Base-by-base conservation (phyloP, 35 echinoderm and acorn worm species). In the Amphiura filiformis region DNA sequence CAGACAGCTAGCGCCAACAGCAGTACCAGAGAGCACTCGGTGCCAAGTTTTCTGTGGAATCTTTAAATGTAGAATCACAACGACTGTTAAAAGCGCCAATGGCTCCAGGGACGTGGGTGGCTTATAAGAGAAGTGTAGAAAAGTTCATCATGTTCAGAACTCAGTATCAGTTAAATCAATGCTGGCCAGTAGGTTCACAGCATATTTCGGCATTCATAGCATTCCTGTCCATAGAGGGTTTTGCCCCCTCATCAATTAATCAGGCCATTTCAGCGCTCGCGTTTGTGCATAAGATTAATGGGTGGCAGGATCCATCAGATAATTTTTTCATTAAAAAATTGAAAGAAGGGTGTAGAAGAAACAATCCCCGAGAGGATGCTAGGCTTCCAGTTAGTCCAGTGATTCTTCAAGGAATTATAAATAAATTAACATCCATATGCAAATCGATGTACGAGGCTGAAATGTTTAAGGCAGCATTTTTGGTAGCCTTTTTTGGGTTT, bases 141-240 rank as follows among this genome's bases (percentile, higher is more conserved):
- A 37, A 33, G 78, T 34, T 37, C 34, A 34, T 23, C 22, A 13
- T 64, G 33, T 39, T 37, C 23, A 12, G 17, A 5, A 36, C 36
- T 35, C 31, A 52, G 34, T 17, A n/a, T 7, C 13, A 26, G 15
- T 32, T 56, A 49, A 1, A 20, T 1, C 39, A 0, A 17, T 2
- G 28, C 33, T 31, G 31, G 13, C 9, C 44, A 1, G 13, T 28
- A 15, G 1, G 14, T 28, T 37, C 64, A 1, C 35, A 32, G 23
- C 39, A 89, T 20, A 37, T 89, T 5, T 32, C 77, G n/a, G 78
- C n/a, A 13, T 89, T 82, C 65, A 70, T 89, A 47, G 39, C 78
- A 44, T 82, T 28, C 32, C 30, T 88, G 36, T 80, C 76, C 14
- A 31, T 77, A 41, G 38, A 32, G 13, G 26, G 37, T 12, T 80